These are phyloP conservation scores for Lophochroa leadbeateri DNA, from an alignment of 2,113 vertebrate species.

Conservation along the genomic window DNA sequence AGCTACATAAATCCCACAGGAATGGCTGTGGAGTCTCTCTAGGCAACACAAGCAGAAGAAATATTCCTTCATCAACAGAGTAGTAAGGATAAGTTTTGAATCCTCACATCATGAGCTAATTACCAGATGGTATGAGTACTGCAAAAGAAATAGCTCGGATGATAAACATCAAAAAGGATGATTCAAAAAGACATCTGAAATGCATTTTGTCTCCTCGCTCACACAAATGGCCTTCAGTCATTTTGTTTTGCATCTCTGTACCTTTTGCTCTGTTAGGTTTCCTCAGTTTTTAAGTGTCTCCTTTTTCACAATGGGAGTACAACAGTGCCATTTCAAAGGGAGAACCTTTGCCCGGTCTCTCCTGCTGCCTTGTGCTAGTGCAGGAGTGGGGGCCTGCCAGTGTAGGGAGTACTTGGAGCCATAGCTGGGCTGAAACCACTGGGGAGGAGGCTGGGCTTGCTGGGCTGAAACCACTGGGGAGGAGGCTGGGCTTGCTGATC, in stretches of 20 bases:
- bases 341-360: not conserved
- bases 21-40: not conserved
- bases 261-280: not conserved
- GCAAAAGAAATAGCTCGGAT: not conserved
- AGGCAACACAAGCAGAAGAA: not conserved
- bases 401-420: not conserved
- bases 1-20: not conserved
- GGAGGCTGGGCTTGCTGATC: rapidly evolving
- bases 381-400: not conserved
- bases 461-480: not conserved
- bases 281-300: not conserved
- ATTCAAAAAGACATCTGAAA: slow-evolving; percentile 8
- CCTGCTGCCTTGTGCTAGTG: rapidly evolving
- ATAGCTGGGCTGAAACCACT: not conserved
- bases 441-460: not conserved
- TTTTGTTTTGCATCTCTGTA: not conserved
- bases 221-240: not conserved
- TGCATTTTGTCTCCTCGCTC: not conserved
- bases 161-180: not conserved
- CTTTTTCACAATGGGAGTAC: not conserved
- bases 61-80: not conserved
- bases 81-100: not conserved
- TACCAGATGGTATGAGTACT: not conserved
- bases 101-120: slow-evolving; percentile 7
- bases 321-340: not conserved